Evolutionary conservation across 1,140 invertebrate species (phyloP), one percentile per base, ranked within the genome.

Genomic region (Reticulitermes speratus): DNA sequence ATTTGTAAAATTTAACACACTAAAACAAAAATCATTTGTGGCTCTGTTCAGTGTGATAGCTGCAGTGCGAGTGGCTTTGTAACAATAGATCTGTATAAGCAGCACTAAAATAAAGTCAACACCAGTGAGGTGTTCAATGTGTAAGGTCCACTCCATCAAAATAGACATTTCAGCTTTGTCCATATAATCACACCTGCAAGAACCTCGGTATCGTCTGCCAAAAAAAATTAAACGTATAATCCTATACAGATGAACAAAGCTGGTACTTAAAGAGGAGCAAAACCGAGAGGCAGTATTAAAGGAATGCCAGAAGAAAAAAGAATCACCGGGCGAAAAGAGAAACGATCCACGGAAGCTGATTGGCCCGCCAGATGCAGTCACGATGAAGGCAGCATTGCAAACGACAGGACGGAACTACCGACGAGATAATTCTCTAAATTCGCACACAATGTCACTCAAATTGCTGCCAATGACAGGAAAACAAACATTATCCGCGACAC

Each of bases 281-380:
- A 84, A 84, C 48, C 5, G 48, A 84, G 14, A 45, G 16, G 45
- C n/a, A 38, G 84, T 45, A 21, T 65, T 84, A 11, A 16, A 52
- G 32, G 8, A 44, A 52, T 30, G 83, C 19, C 23, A 84, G 38
- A 16, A 5, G 23, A 38, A 65, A 59, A 84, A 45, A 14, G 32
- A 45, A 55, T 16, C 30, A 32, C 7, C 3, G 45, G 59, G 84
- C 14, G 6, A 25, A 38, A 45, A 55, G 32, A n/a, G n/a, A n/a
- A 25, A 23, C 16, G 14, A 83, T 44, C 55, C 48, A 84, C 84
- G 84, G 84, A 84, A 45, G 48, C 45, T 84, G 84, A 84, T 84
- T 84, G 48, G 55, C 38, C 84, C 84, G 84, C 48, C 84, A 84
- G 84, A 84, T 1, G 59, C 84, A 84, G 84, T n/a, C 25, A 16